Percentiles rank a stretch among this genome's conserved stretches.
Evolutionary conservation across 1,140 invertebrate genomes (phyloP).

Genomic region (Drosophila simulans): DNA sequence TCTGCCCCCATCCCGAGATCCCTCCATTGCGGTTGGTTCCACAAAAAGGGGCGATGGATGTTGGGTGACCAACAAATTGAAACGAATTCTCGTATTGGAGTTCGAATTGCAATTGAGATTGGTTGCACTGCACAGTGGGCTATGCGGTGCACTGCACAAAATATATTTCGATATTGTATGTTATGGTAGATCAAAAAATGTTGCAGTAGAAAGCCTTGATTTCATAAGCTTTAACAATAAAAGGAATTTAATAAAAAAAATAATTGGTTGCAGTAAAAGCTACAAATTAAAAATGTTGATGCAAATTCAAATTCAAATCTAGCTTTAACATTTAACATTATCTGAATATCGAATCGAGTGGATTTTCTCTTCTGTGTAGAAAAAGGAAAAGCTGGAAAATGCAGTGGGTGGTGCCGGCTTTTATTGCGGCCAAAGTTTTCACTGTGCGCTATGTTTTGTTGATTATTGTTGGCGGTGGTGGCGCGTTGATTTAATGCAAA

Average conservation of each 20-base stretch:
- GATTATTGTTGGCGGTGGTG: conserved; percentile 72
- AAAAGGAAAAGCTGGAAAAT: not conserved
- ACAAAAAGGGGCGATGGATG: conserved; percentile 27
- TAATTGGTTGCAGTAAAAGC: no score
- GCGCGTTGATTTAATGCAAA: conserved; percentile 81
- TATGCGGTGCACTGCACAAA: not conserved
- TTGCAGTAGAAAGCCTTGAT: no score
- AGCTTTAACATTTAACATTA: no score
- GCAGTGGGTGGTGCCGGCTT: conserved; percentile 17
- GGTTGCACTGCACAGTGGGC: conserved; percentile 52
- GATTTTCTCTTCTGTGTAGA: conserved; percentile 1
- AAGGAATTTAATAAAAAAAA: no score
- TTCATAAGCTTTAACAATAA: no score
- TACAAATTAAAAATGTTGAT: no score
- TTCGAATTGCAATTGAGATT: conserved; percentile 82
- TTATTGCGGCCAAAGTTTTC: conserved; percentile 60
- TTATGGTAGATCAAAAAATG: no score
- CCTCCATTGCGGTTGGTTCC: conserved; percentile 54
- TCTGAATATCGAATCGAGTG: no score
- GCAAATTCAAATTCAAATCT: no score
- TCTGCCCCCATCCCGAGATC: conserved; percentile 3
- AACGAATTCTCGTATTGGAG: conserved; percentile 78
- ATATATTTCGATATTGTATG: not conserved
- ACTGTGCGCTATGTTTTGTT: conserved; percentile 60
- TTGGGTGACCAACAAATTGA: conserved; percentile 73